Conservation (phyloP, 2,888 invertebrate genomes). For the Eupithecia inturbata region DNA sequence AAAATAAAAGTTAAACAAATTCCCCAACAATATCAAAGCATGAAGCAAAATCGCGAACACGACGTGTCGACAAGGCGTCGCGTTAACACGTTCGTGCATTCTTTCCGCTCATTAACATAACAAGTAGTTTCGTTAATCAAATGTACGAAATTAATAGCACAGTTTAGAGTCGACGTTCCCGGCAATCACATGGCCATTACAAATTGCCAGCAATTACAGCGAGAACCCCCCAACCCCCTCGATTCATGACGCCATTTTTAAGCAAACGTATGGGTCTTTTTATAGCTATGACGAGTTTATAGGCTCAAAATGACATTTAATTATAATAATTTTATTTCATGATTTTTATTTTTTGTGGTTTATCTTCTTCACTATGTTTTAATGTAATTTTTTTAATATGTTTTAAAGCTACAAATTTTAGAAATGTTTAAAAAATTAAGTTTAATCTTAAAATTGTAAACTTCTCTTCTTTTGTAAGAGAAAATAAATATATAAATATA, state of each 20-base stretch:
- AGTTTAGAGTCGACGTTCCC: slow-evolving; percentile 80
- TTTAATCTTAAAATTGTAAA: too few relatives aligned
- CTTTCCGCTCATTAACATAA: slow-evolving; percentile 83
- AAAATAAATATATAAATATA: too few relatives aligned
- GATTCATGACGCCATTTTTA: slow-evolving; percentile 63
- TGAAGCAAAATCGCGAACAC: slow-evolving; percentile 75
- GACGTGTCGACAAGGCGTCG: slow-evolving; percentile 79
- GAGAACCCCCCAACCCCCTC: slow-evolving; percentile 65
- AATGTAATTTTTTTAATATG: too few relatives aligned
- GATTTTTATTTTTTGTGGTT: too few relatives aligned
- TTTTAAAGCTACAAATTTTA: too few relatives aligned
- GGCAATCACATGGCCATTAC: slow-evolving; percentile 82
- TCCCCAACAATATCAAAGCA: slow-evolving; percentile 68
- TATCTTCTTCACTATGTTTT: too few relatives aligned
- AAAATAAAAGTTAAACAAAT: slow-evolving; percentile 45
- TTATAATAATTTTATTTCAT: too few relatives aligned
- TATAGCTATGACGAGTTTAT: too few relatives aligned
- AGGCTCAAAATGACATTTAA: too few relatives aligned
- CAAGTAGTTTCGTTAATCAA: slow-evolving; percentile 84
- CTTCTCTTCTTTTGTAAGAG: too few relatives aligned
- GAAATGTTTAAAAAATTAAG: too few relatives aligned
- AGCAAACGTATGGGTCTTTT: slow-evolving; percentile 57
- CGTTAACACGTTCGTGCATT: slow-evolving; percentile 81
- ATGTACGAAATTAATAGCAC: slow-evolving; percentile 84
- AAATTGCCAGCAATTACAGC: slow-evolving; percentile 81